Evolutionary conservation across 2,797 vertebrate species (phyloP).

Genomic region (Pteronotus mesoamericanus): DNA sequence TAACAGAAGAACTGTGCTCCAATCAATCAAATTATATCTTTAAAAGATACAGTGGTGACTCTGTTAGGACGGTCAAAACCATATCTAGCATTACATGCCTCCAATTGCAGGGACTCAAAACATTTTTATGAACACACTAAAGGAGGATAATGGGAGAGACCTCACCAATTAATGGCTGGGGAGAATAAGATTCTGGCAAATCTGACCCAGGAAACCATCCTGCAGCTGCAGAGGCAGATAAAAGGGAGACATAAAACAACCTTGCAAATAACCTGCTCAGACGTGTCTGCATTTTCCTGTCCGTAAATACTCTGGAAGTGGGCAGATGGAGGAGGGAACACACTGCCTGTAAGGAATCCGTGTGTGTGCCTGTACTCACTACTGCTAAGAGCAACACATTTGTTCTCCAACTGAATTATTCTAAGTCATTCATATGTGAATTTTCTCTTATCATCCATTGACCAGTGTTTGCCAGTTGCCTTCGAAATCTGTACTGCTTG

Average conservation of each 20-base stretch:
- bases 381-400: not conserved
- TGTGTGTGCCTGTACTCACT: too few relatives aligned
- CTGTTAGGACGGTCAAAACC: not conserved
- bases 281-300: not conserved
- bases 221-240: not conserved
- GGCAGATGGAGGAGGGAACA: not conserved
- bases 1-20: constrained; percentile 47
- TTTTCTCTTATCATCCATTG: not conserved
- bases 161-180: not conserved
- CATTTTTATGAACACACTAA: constrained; percentile 49
- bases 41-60: constrained; percentile 22
- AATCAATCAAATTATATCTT: constrained; percentile 64
- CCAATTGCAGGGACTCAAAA: not conserved
- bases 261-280: not conserved
- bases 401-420: not conserved
- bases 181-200: not conserved
- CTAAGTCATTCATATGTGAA: not conserved
- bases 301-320: not conserved
- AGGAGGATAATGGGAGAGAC: constrained; percentile 10
- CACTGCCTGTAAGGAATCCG: not conserved
- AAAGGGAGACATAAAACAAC: constrained; percentile 7
- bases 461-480: not conserved
- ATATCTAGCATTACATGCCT: constrained; percentile 8
- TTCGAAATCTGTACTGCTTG: not conserved
- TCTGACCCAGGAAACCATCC: not conserved